Evolutionary conservation across 1,140 invertebrate species (phyloP), one percentile per base, ranked within the genome.

Genomic region (Pseudomyrmex gracilis): DNA sequence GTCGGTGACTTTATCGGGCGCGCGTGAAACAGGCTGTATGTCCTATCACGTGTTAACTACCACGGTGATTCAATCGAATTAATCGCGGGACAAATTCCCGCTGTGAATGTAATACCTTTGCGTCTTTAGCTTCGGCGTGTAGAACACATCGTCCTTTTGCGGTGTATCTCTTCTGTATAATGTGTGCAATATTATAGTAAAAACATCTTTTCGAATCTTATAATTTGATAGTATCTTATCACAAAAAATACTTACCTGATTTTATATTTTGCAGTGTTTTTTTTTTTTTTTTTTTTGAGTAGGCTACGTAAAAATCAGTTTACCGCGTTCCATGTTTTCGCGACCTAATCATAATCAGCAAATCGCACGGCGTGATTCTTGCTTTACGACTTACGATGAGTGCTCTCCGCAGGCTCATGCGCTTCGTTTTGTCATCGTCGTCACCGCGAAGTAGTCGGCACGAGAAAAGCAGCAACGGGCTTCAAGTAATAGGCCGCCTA

Each of bases 401-500:
- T 34, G 17, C 43, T 43, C 67, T 24, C 43, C 24, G 60, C 17
- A 67, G 43, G 15, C 43, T 47, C 45, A 20, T 70, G 43, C 64
- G 43, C 55, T 70, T 68, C 64, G 43, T 71, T 80, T 60, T 71
- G 45, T 80, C 66, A 17, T 61, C 43, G 20, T 60, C 43, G 34
- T 73, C 22, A 22, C 43, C 57, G 17, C 24, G 53, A 53, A 12
- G 45, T 47, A 22, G 51, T 49, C 34, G 15, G 58, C 77, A 73
- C 51, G 58, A 73, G 82, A 84, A 87, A 87, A 87, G 82, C 77
- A 82, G 85, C 84, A 84, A 70, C 82, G 53, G 12, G 51, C 83
- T 55, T 88, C 83, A 68, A 86, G 87, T 88, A 89, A 90, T 90
- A 85, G 83, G 74, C 53, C 63, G 73, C 84, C 86, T 89, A 89